These are phyloP conservation scores for Drosophila nigromelanica DNA, from an alignment of 1,140 invertebrate species.

Conservation along the genomic window DNA sequence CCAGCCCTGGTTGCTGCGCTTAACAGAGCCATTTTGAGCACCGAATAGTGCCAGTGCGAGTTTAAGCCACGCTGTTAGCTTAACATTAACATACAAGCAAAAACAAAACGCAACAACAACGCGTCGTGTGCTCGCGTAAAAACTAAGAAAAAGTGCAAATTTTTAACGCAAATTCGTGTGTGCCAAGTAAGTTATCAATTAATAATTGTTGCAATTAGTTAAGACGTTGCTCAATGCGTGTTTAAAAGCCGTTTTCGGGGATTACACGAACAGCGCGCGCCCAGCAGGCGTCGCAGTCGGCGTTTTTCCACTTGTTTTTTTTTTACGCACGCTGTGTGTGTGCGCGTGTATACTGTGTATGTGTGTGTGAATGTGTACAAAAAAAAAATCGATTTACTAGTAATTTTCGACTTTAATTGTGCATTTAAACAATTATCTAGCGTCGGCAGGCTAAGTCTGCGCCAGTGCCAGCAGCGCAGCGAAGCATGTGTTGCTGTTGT, in stretches of 20 bases:
- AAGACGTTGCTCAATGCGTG: not conserved
- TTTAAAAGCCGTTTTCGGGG: not conserved
- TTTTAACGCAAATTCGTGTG: conserved; percentile 36
- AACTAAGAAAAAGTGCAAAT: conserved; percentile 39
- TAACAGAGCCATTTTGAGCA: conserved; percentile 37
- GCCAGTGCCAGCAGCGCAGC: conserved; percentile 21
- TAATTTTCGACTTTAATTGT: conserved; percentile 70
- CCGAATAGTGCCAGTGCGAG: conserved; percentile 36
- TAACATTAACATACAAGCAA: conserved; percentile 26
- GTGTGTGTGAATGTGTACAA: conserved; percentile 28
- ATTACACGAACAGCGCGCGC: conserved; percentile 15
- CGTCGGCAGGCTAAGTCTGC: conserved; percentile 7
- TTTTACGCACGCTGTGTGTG: conserved; percentile 58
- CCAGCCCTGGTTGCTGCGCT: conserved; percentile 13
- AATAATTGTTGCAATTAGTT: not conserved
- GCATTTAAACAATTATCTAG: conserved; percentile 53
- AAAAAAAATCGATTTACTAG: conserved; percentile 73
- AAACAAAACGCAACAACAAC: conserved; percentile 41
- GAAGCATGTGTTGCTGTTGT: conserved; percentile 58
- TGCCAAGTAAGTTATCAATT: conserved; percentile 12
- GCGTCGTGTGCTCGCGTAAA: conserved; percentile 36
- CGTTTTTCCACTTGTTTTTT: conserved; percentile 67
- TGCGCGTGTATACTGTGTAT: conserved; percentile 21
- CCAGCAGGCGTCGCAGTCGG: conserved; percentile 50
- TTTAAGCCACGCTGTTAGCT: conserved; percentile 15